Evolutionary conservation across 2,888 invertebrate genomes (phyloP).

Genomic region (Dioctria linearis): DNA sequence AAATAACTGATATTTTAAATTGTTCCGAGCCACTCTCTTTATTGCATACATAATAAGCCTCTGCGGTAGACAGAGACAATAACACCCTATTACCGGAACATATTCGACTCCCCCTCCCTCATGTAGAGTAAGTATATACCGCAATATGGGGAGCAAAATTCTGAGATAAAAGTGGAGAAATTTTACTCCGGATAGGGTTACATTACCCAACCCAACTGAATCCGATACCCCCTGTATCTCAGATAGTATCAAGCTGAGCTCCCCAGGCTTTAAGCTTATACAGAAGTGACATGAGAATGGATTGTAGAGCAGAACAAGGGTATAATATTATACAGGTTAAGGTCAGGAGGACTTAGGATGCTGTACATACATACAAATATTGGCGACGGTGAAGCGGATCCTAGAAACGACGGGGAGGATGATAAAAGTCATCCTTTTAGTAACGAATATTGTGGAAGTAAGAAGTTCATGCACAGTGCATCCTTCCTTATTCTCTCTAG

Average conservation of each 20-base stretch:
- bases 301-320: background rate
- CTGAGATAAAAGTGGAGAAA: background rate
- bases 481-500: conserved; percentile 4
- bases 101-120: too few relatives aligned
- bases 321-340: conserved; percentile 30
- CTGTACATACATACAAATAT: background rate
- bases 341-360: conserved; percentile 9
- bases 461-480: conserved; percentile 10
- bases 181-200: background rate
- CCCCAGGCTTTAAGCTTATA: conserved; percentile 15
- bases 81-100: background rate
- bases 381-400: background rate
- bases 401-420: background rate
- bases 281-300: background rate
- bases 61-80: background rate
- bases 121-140: background rate
- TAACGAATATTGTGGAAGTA: conserved; percentile 7
- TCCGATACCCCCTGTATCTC: too few relatives aligned
- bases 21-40: background rate
- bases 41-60: background rate
- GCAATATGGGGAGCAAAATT: background rate
- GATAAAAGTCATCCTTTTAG: conserved; percentile 13
- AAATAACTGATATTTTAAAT: background rate
- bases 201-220: background rate
- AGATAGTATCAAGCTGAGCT: conserved; percentile 1